Percentiles rank a stretch among this genome's conserved stretches.
Evolutionary conservation across 37 sponge, comb jelly and placozoan species (phyloP).

Genomic region (Cliona cf. orientalis): DNA sequence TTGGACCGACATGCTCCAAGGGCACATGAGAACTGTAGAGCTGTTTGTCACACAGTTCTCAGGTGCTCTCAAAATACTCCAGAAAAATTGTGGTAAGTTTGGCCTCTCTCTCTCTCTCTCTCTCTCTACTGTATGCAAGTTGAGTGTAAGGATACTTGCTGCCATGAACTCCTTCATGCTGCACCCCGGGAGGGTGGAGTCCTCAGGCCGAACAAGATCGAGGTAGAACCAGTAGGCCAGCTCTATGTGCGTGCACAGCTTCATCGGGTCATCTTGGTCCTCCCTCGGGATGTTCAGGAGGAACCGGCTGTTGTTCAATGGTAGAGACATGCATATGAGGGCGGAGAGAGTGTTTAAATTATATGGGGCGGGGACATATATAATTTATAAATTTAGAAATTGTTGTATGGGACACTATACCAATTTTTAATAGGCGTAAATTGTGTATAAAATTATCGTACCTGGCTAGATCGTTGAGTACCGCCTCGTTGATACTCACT

Average conservation of each 20-base stretch:
- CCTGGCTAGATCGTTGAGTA: slow-evolving; percentile 71
- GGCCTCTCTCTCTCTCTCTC: no score
- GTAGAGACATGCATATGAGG: no score
- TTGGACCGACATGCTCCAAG: no score
- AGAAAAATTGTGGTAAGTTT: no score
- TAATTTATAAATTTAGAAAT: background rate
- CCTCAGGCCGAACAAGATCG: slow-evolving; percentile 77
- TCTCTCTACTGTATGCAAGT: no score
- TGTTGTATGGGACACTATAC: background rate
- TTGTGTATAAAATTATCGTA: background rate
- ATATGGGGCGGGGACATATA: no score
- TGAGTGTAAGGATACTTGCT: slow-evolving; percentile 51
- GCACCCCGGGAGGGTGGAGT: slow-evolving; percentile 75
- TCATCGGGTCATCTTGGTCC: slow-evolving; percentile 70
- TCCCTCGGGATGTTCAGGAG: slow-evolving; percentile 82
- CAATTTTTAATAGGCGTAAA: background rate
- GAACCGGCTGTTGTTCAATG: slow-evolving; percentile 89
- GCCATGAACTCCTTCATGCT: slow-evolving; percentile 78
- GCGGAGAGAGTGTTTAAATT: background rate
- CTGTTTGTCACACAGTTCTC: no score
- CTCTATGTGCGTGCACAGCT: slow-evolving; percentile 85
- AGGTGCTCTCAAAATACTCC: no score
- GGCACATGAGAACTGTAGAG: no score
- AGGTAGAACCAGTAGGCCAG: slow-evolving; percentile 92
- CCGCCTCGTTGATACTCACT: slow-evolving; percentile 49